Evolutionary conservation across 2,113 vertebrate species (phyloP).

Genomic region (Neopipo cinnamomea): DNA sequence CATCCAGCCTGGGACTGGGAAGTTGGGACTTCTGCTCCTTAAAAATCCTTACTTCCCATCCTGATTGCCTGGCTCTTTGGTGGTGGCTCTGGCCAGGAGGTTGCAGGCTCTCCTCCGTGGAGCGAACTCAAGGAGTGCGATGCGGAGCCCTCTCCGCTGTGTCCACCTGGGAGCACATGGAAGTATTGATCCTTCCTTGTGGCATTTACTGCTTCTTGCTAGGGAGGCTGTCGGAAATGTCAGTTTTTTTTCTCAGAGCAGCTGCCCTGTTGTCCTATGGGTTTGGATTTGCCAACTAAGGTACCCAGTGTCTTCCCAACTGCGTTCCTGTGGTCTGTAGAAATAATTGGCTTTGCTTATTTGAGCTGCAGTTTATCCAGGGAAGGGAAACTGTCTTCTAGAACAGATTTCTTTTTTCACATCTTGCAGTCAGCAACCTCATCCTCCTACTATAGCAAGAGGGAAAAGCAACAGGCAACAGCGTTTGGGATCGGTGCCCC

Average conservation of each 20-base stretch:
- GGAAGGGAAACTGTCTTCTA: background rate
- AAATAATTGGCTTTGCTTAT: background rate
- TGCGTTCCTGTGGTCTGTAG: fast-evolving
- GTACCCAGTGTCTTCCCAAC: background rate
- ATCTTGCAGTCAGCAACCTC: background rate
- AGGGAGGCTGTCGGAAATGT: fast-evolving
- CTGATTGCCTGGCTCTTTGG: background rate
- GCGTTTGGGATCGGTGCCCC: background rate
- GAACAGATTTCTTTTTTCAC: background rate
- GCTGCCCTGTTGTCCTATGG: background rate
- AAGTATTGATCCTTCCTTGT: background rate
- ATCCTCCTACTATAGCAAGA: background rate
- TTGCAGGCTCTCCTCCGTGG: fast-evolving
- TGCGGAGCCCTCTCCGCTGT: background rate
- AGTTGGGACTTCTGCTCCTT: background rate
- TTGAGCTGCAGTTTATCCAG: background rate
- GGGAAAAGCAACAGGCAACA: background rate
- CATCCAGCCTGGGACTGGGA: background rate
- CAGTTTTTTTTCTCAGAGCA: background rate
- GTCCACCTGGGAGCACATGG: fast-evolving
- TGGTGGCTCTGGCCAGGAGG: background rate
- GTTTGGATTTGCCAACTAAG: background rate
- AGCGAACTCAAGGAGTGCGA: fast-evolving
- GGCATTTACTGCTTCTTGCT: background rate
- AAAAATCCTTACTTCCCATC: background rate